Base-by-base conservation (phyloP, 92 coral and sea anemone genomes). In the Hydrozoanthus gracilis region DNA sequence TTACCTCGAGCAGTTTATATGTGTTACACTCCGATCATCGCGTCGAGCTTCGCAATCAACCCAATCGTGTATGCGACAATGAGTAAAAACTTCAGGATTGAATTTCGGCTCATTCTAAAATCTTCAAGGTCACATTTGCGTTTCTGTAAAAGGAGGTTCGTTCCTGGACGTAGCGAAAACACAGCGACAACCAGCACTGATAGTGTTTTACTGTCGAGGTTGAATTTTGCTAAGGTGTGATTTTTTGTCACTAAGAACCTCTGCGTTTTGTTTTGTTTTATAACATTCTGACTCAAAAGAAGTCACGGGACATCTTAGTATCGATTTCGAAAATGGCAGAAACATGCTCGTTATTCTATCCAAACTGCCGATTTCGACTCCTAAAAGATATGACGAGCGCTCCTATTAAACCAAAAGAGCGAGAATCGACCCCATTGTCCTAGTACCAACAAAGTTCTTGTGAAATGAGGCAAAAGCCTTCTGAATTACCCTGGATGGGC, bases 31-130 rank as follows among this genome's bases (percentile, higher is more conserved):
- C 71, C 16, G 71, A 15, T 65, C 71, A 65, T 65, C 44, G 71
- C 71, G 27, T 65, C 71, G 8, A 65, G 71, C 27, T 65, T 7
- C 39, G 71, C 71, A 8, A 65, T 65, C 71, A 65, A 65, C 71
- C 71, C 71, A 4, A 65, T 65, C 44, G 71, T 65, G 9, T 65
- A 65, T 65, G 71, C 71, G 16, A 44, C 71, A 65, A n/a, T 65
- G 71, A 65, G 27, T 44, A 65, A 65, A 7, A 3, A 17, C 44
- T 65, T 16, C 71, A 65, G 71, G 27, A 15, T 44, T 20, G 71
- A 65, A 44, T 65, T 65, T 65, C 44, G 27, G 27, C 71, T 65
- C 35, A 65, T 65, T 65, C 39, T 65, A 65, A 65, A 65, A 14
- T 18, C 71, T n/a, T 65, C 27, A 12, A 65, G 44, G 15, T 44